Conservation (phyloP, 2,797 vertebrate genomes). For the Anisognathus igniventris region DNA sequence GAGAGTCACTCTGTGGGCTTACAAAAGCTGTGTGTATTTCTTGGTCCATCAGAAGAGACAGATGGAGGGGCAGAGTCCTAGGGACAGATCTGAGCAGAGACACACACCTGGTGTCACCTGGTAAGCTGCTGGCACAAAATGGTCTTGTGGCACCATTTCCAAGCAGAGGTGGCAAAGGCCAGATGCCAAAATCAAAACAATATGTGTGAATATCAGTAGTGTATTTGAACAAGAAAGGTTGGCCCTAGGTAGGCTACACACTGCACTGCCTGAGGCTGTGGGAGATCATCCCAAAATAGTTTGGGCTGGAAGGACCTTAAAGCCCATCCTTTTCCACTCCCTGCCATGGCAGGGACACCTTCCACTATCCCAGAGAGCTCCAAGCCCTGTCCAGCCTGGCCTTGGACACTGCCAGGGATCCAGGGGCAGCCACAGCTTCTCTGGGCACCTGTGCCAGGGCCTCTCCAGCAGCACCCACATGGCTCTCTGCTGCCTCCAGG, state of each 20-base stretch:
- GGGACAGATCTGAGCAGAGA: background rate
- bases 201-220: background rate
- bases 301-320: background rate
- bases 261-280: background rate
- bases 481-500: background rate
- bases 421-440: background rate
- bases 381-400: accelerated
- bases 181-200: background rate
- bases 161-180: background rate
- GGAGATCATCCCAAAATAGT: background rate
- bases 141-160: background rate
- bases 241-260: accelerated
- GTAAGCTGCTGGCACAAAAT: background rate
- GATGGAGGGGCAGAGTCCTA: background rate
- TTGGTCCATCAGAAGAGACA: background rate
- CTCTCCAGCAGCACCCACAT: background rate
- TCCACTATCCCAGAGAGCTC: background rate
- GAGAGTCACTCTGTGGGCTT: background rate
- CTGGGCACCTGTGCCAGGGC: background rate
- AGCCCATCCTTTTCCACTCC: background rate
- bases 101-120: background rate
- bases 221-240: background rate
- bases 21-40: background rate
- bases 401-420: background rate
- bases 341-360: background rate